Base-by-base conservation (phyloP, 2,888 invertebrate species). In the Drosophila greeni region DNA sequence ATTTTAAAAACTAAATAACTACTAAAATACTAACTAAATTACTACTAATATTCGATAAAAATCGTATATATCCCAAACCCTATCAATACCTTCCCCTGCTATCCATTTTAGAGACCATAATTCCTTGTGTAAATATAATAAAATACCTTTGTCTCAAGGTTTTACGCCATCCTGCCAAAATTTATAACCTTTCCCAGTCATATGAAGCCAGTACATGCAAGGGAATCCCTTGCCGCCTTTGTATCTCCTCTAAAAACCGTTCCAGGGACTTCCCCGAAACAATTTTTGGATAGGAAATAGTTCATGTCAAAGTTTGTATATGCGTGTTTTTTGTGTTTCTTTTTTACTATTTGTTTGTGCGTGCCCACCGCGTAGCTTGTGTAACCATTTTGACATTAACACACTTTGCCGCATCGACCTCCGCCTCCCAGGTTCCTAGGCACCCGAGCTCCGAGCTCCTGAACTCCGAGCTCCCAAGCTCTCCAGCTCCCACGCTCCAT, bases 301-400 rank as follows among this genome's bases (percentile, higher is more conserved):
- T 51, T 37, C 14, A 51, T 26, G 51, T 33, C 33, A 20, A 48
- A 37, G 14, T 55, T 34, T 43, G 7, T 48, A 20, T 48, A 23
- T 47, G 26, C 37, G 34, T 54, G 36, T 23, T 14, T 12, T 26
- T 39, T 20, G 5, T 20, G 2, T 20, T 20, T 20, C 2, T 20
- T 26, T 12, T 7, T 29, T 31, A 9, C 9, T 49, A 29, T 53
- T 34, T 42, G 54, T 55, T 55, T 43, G 37, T 55, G 66, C 55
- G 36, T 66, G 55, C 39, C 53, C 45, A 34, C 53, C 34, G 45
- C 45, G n/a, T 14, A 45, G 14, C 58, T 58, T 59, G 59, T 60
- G 24, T 45, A 60, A 59, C 45, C 59, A 33, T 59, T 60, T 59
- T 45, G 59, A 31, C 45, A 60, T 59, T 59, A 60, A 37, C 59